Base-by-base conservation (phyloP, 2,113 vertebrate genomes). In the Rhegmatorhina hoffmannsi region DNA sequence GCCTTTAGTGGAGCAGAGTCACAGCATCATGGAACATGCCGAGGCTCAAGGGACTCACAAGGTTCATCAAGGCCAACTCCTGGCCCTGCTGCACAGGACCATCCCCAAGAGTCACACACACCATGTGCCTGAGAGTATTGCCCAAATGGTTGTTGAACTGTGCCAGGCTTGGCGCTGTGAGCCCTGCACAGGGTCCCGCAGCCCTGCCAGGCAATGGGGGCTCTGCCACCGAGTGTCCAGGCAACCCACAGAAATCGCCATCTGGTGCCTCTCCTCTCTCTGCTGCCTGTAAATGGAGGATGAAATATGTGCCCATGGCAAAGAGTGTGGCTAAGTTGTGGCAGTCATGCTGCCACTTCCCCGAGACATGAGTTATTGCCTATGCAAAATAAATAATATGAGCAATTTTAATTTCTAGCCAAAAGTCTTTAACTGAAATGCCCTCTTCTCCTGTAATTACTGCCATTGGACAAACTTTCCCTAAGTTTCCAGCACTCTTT, bases 171-270 rank as follows among this genome's bases (percentile, higher is more conserved):
- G 38, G 38, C 20, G 36, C 38, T 29, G 60, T 29, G 38, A 9
- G 26, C 8, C 9, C 17, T 63, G 18, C 38, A 24, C 24, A 16
- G 31, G 9, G 26, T 9, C 21, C 56, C 4, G 5, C 2, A 0
- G 8, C 0, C 2, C 11, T 2, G 0, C 36, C 21, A 16, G 23
- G 25, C 31, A 10, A 52, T 3, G 9, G 33, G 5, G 20, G 40
- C 75, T 3, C 34, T 23, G 64, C 28, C 64, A 8, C 38, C 13
- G 1, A 7, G 11, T 0, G 3, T 8, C 17, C 63, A 2, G 40
- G 33, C 11, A 31, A 17, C 5, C 52, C 87, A 47, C 4, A 26
- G 31, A 46, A 49, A 29, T 44, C 49, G 25, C 17, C 5, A 0
- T 13, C 33, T 5, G 47, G 5, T 52, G 64, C 46, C 29, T 68